Evolutionary conservation across 2,888 invertebrate genomes (phyloP), one percentile per base, ranked within the genome.

Genomic region (Eupithecia insigniata): DNA sequence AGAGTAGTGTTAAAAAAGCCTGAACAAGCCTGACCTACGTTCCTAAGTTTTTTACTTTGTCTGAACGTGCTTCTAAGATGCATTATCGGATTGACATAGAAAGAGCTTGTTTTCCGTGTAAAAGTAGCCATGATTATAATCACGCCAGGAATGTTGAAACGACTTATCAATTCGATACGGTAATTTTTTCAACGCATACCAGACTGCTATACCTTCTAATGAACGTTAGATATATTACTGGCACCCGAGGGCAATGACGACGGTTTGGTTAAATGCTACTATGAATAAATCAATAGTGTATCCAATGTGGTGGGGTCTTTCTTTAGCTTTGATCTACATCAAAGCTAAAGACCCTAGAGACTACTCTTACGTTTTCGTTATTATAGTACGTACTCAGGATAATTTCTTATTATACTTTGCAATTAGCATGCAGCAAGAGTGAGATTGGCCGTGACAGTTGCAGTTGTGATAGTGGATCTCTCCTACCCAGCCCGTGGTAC

Each of bases 131-230:
- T 67, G 67, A 87, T 88, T 85, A 86, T 86, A 87, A 88, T 88
- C 87, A 86, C 77, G 80, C 78, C 75, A 81, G 88, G 89, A 90
- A 90, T 90, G 88, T 83, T 79, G 82, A 84, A 85, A 85, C 87
- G 84, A 88, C 87, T 87, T 88, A 89, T 87, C 86, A 87, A 89
- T 90, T 89, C 83, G 88, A 87, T 86, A 80, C 83, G 82, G 83
- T 78, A 72, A 74, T 78, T 84, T 87, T 87, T 89, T 84, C 76
- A 30, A 73, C 73, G 70, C 75, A 76, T 76, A 75, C 75, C 79
- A 67, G 66, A 70, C 66, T 75, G 61, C 22, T 72, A 51, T 71
- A 68, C 39, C 61, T 66, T 67, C 69, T 74, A 77, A 78, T 75
- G 76, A 78, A 76, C 66, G 65, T 68, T 58, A 65, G 76, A 73